Conservation (phyloP, 2,888 invertebrate genomes). For the Hecatera dysodea region DNA sequence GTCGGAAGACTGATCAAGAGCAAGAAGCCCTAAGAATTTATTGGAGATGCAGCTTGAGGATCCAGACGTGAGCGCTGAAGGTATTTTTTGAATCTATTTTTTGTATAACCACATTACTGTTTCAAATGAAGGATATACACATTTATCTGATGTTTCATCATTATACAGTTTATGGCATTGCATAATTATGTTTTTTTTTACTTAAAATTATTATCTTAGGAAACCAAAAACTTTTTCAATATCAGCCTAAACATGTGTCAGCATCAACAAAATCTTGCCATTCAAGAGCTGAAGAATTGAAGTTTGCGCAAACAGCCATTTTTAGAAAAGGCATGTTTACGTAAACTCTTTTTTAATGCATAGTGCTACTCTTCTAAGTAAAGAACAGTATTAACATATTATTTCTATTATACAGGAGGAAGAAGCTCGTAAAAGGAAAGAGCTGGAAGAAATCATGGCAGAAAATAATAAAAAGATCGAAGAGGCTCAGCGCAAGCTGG, state of each 20-base stretch:
- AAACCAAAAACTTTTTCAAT: slow-evolving; percentile 33
- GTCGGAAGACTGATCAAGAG: slow-evolving; percentile 90
- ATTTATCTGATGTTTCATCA: slow-evolving; percentile 67
- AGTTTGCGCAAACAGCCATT: slow-evolving; percentile 39
- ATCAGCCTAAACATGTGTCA: slow-evolving; percentile 35
- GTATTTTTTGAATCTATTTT: slow-evolving; percentile 90
- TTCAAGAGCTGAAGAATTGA: slow-evolving; percentile 49
- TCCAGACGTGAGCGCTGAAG: slow-evolving; percentile 86
- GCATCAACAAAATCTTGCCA: slow-evolving; percentile 42
- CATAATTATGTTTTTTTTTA: slow-evolving; percentile 51
- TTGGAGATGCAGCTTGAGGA: slow-evolving; percentile 89
- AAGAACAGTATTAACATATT: slow-evolving; percentile 80
- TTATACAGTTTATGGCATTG: slow-evolving; percentile 50
- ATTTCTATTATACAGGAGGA: slow-evolving; percentile 97
- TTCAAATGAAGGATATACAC: slow-evolving; percentile 67
- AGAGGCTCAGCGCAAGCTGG: slow-evolving; percentile 99
- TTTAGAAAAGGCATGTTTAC: slow-evolving; percentile 46
- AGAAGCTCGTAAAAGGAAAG: slow-evolving; percentile 98
- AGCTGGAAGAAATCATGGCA: slow-evolving; percentile 98
- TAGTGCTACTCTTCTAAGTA: slow-evolving; percentile 54
- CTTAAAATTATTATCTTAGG: slow-evolving; percentile 48
- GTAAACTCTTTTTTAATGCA: slow-evolving; percentile 56
- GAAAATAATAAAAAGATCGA: slow-evolving; percentile 99
- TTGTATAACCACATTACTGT: slow-evolving; percentile 85
- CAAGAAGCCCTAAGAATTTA: slow-evolving; percentile 89